Evolutionary conservation across 2,888 invertebrate species (phyloP).

Genomic region (Pseudoips prasinana): DNA sequence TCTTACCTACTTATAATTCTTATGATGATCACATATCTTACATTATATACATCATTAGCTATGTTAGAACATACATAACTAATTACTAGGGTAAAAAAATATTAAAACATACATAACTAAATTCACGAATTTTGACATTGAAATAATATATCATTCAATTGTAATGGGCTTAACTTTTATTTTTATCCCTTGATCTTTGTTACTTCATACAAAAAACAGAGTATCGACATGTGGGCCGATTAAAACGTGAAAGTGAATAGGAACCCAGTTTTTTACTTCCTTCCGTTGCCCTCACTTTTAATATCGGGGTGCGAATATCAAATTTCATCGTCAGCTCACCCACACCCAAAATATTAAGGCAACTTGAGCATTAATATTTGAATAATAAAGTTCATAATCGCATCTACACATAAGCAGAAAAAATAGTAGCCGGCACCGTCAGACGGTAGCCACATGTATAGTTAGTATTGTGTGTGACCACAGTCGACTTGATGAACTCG

Average conservation of each 20-base stretch:
- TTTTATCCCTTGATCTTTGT: slow-evolving; percentile 24
- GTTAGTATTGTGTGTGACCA: slow-evolving; percentile 70
- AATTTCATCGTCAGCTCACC: slow-evolving; percentile 55
- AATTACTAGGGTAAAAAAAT: too few species aligned
- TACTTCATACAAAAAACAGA: slow-evolving; percentile 12
- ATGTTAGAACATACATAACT: too few species aligned
- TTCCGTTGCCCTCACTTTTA: slow-evolving; percentile 78
- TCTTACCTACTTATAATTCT: too few species aligned
- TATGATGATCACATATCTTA: too few species aligned
- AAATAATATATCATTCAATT: slow-evolving; percentile 1
- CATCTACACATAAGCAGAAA: slow-evolving; percentile 29
- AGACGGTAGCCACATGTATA: slow-evolving; percentile 77
- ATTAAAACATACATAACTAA: too few species aligned
- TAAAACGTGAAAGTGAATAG: slow-evolving; percentile 75
- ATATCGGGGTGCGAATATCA: slow-evolving; percentile 74
- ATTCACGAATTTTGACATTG: not conserved
- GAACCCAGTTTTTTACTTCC: slow-evolving; percentile 75
- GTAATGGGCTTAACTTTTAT: slow-evolving; percentile 6
- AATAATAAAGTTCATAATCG: slow-evolving; percentile 34
- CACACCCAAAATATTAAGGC: slow-evolving; percentile 1
- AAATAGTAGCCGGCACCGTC: slow-evolving; percentile 48
- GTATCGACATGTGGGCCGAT: slow-evolving; percentile 62
- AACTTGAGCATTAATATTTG: too few species aligned
- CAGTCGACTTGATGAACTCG: slow-evolving; percentile 61
- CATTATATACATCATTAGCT: too few species aligned